Conservation (phyloP, 2,797 vertebrate species). For the Sebastes iracundus region DNA sequence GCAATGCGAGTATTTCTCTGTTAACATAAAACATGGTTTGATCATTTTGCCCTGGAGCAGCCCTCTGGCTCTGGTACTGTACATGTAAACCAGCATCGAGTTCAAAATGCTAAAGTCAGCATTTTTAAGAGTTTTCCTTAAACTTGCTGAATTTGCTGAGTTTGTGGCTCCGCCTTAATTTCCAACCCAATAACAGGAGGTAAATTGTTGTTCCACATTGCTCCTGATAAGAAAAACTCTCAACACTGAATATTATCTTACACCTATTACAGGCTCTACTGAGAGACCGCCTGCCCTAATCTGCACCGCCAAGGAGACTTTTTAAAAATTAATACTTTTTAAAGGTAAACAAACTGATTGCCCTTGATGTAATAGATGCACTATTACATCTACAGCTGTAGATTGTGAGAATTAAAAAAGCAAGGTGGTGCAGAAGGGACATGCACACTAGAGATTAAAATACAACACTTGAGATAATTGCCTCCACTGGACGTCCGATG, state of each 20-base stretch:
- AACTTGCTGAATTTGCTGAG: slow-evolving; percentile 67
- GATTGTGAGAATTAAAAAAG: background rate
- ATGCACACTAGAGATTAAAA: background rate
- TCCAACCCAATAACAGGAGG: slow-evolving; percentile 54
- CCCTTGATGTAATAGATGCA: background rate
- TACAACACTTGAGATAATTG: background rate
- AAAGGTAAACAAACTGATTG: background rate
- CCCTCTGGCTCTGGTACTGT: slow-evolving; percentile 50
- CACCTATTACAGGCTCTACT: slow-evolving; percentile 7
- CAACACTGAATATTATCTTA: slow-evolving; percentile 28
- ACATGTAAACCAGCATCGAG: slow-evolving; percentile 56
- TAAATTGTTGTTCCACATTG: slow-evolving; percentile 59
- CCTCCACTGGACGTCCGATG: background rate
- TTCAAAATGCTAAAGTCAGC: slow-evolving; percentile 65
- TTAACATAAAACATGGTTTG: slow-evolving; percentile 62
- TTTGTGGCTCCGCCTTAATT: slow-evolving; percentile 53
- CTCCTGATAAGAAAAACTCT: slow-evolving; percentile 52
- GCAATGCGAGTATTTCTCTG: slow-evolving; percentile 41
- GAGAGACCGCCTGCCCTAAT: slow-evolving; percentile 28
- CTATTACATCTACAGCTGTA: background rate
- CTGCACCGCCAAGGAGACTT: background rate
- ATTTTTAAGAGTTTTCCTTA: slow-evolving; percentile 60
- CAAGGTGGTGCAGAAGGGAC: background rate
- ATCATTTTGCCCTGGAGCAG: slow-evolving; percentile 58
- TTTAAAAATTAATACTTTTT: background rate